Percentiles rank a stretch among this genome's conserved stretches.
phyloP scores from a whole-genome alignment of 2,797 vertebrate genomes.

The Mus spretus region DNA sequence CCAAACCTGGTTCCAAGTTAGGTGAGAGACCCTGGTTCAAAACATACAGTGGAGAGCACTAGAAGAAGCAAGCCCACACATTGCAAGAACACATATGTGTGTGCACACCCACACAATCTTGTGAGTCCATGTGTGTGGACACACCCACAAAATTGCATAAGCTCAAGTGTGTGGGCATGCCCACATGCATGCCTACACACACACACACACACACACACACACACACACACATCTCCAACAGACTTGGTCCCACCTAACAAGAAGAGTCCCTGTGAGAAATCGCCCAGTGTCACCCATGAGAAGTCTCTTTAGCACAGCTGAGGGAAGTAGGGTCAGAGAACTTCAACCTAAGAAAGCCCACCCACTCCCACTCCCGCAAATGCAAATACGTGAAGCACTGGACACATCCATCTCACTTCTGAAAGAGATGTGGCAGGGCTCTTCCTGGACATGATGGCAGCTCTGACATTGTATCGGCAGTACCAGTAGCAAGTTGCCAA shows the following conservation, averaged over 20 bases:
- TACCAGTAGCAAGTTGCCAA: neutral
- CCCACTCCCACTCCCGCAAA: neutral
- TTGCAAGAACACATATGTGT: too few species aligned
- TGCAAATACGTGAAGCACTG: neutral
- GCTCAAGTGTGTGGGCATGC: neutral
- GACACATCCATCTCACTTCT: neutral
- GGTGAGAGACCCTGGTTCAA: neutral
- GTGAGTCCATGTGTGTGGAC: too few species aligned
- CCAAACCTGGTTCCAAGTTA: neutral
- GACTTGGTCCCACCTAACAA: neutral
- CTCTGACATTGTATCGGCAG: neutral
- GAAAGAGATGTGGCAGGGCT: neutral
- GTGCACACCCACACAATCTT: accelerated
- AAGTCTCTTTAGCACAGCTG: accelerated
- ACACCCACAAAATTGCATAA: neutral
- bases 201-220: too few species aligned
- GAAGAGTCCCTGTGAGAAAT: neutral
- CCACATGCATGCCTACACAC: too few species aligned
- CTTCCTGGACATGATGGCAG: neutral
- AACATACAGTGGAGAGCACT: neutral
- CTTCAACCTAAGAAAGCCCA: accelerated
- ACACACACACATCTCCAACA: neutral
- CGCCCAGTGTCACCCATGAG: neutral
- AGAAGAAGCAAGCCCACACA: too few species aligned
- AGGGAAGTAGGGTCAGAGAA: neutral